Conservation (phyloP, 2,888 invertebrate genomes). For the Aspidapion aeneum region DNA sequence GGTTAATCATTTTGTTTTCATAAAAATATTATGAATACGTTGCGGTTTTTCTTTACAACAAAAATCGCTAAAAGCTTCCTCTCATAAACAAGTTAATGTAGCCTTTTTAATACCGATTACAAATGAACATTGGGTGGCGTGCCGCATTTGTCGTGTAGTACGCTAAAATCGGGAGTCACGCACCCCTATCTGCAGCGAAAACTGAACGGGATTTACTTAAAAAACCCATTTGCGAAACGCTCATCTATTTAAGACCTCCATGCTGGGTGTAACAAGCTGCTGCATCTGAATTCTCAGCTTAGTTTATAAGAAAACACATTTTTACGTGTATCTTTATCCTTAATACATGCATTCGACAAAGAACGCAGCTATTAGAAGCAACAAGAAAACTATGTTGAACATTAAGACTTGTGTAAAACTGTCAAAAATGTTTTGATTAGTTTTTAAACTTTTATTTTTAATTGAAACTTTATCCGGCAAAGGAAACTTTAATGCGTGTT, state of each 20-base stretch:
- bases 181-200: neutral
- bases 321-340: too few species aligned
- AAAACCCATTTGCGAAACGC: neutral
- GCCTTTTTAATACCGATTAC: conserved; percentile 4
- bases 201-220: neutral
- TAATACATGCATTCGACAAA: too few species aligned
- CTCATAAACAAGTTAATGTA: conserved; percentile 3
- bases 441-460: too few species aligned
- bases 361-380: too few species aligned
- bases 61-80: neutral
- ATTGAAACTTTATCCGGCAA: too few species aligned
- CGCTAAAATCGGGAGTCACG: conserved; percentile 2
- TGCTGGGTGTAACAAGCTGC: neutral
- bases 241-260: neutral
- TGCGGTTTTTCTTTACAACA: neutral
- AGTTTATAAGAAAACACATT: too few species aligned
- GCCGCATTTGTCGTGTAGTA: neutral
- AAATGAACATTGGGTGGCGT: conserved; percentile 3
- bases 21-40: neutral
- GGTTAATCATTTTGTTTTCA: too few species aligned
- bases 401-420: too few species aligned
- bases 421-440: too few species aligned
- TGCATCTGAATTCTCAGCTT: neutral
- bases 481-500: too few species aligned
- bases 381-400: too few species aligned